Conservation (phyloP, 2,113 vertebrate species). For the Crotalus horridus region DNA sequence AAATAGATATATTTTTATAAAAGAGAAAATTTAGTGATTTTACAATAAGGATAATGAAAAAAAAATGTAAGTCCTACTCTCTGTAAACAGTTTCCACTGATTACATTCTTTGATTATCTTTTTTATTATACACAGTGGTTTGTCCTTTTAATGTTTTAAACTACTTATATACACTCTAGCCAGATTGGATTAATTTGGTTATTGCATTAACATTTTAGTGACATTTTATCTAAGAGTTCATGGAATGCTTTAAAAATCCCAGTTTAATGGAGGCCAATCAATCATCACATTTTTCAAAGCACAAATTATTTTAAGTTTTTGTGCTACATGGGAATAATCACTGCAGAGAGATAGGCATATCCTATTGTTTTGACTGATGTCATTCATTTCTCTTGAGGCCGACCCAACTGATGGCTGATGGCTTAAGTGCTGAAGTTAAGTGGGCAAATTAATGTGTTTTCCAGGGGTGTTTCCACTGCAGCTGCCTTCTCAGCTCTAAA, state of each 20-base stretch:
- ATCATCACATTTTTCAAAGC: constrained; percentile 77
- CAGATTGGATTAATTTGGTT: constrained; percentile 69
- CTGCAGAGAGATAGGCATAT: constrained; percentile 62
- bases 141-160: constrained; percentile 71
- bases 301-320: constrained; percentile 72
- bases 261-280: constrained; percentile 75
- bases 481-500: constrained; percentile 69
- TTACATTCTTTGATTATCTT: constrained; percentile 61
- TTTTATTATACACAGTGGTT: constrained; percentile 71
- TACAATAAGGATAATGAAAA: neutral
- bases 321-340: constrained; percentile 65
- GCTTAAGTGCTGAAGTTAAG: constrained; percentile 67
- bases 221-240: constrained; percentile 72
- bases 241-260: constrained; percentile 72
- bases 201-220: constrained; percentile 74
- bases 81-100: constrained; percentile 25
- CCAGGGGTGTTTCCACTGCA: constrained; percentile 63
- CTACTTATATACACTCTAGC: constrained; percentile 64
- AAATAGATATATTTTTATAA: neutral
- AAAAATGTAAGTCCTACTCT: neutral
- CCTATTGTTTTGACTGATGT: constrained; percentile 73
- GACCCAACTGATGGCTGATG: constrained; percentile 64
- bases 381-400: constrained; percentile 65
- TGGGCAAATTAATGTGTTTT: constrained; percentile 67
- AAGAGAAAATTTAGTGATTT: neutral